phyloP scores from a whole-genome alignment of 2,113 vertebrate genomes.

The Podocnemis expansa region DNA sequence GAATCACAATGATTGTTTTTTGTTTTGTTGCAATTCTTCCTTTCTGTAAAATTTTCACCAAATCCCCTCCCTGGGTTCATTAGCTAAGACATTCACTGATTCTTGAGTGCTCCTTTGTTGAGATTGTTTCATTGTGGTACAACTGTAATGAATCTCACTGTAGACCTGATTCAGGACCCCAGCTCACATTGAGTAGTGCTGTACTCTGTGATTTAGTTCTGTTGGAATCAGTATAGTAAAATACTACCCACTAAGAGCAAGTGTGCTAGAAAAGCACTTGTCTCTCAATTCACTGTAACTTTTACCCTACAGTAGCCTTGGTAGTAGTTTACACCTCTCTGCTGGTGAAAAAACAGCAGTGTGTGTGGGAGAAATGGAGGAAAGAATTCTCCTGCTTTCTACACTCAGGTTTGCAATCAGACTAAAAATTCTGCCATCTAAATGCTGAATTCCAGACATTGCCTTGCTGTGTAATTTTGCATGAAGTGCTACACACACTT shows the following conservation, averaged over 20 bases:
- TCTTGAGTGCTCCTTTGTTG: conserved; percentile 59
- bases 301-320: background rate
- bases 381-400: background rate
- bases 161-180: background rate
- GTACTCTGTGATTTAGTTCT: background rate
- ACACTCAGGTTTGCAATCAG: background rate
- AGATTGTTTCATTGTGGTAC: background rate
- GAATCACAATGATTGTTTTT: conserved; percentile 12
- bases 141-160: conserved; percentile 1
- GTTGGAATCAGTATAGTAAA: background rate
- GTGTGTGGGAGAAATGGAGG: accelerated
- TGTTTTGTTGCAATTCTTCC: conserved; percentile 13
- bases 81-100: background rate
- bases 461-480: background rate
- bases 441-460: background rate
- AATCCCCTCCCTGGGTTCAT: background rate
- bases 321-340: background rate
- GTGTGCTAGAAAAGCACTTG: background rate
- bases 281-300: background rate
- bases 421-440: background rate
- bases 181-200: background rate
- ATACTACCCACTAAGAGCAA: background rate
- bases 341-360: background rate
- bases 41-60: background rate
- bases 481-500: background rate